phyloP scores from a whole-genome alignment of 2,888 invertebrate species.

The Stomorhina lunata region DNA sequence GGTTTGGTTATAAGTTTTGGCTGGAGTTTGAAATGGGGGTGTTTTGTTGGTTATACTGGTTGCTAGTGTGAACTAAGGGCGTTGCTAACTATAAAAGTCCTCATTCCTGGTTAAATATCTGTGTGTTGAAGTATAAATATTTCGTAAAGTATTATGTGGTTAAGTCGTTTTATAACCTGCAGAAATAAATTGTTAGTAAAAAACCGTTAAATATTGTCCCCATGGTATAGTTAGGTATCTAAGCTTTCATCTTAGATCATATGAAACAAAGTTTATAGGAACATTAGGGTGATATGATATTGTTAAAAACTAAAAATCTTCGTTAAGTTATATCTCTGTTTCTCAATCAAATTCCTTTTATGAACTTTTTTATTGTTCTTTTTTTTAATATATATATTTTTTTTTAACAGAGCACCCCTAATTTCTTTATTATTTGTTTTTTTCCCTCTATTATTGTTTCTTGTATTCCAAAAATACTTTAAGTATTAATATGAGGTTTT shows the following conservation, averaged over 20 bases:
- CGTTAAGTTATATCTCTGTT: no score
- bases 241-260: constrained; percentile 37
- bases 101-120: background rate
- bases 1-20: background rate
- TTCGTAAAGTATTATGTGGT: constrained; percentile 5
- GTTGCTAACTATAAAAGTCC: constrained; percentile 58
- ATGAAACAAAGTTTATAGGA: background rate
- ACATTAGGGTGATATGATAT: background rate
- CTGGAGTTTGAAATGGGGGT: background rate
- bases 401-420: background rate
- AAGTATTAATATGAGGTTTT: constrained; percentile 48
- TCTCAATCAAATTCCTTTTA: no score
- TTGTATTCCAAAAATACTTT: constrained; percentile 20
- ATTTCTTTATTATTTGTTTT: background rate
- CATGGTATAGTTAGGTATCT: constrained; percentile 53
- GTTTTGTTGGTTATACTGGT: constrained; percentile 26
- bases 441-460: constrained; percentile 20
- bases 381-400: background rate
- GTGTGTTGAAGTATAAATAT: background rate
- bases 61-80: constrained; percentile 56
- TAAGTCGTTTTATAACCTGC: constrained; percentile 59
- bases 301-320: background rate
- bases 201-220: constrained; percentile 60
- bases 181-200: constrained; percentile 53
- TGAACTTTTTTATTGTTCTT: background rate